A percentile compares a stretch with the other conserved stretches of the same genome.
Evolutionary conservation across 2,113 vertebrate species (phyloP).

Genomic region (Nycticebus coucang): DNA sequence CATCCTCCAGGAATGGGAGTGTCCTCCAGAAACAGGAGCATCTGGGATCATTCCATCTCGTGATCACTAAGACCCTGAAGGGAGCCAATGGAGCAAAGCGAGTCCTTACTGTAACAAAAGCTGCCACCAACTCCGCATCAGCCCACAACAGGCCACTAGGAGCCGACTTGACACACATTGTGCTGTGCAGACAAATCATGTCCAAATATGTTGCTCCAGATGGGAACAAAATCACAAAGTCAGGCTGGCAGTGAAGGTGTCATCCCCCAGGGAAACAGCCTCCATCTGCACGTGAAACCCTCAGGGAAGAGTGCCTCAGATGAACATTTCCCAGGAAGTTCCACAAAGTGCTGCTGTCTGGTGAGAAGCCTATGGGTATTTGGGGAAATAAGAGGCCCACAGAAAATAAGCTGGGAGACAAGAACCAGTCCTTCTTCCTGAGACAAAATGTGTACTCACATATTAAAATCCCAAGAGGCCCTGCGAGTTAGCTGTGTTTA

Average conservation of each 20-base stretch:
- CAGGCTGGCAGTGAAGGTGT: neutral
- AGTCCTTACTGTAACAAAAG: neutral
- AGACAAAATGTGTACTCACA: rapidly evolving
- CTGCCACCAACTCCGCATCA: rapidly evolving
- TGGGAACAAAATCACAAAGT: neutral
- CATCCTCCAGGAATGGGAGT: neutral
- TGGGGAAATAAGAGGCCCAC: rapidly evolving
- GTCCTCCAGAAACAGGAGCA: neutral
- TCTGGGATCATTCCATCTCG: neutral
- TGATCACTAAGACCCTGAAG: neutral
- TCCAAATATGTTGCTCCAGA: rapidly evolving
- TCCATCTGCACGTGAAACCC: neutral
- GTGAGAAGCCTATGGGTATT: neutral
- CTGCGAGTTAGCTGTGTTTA: rapidly evolving
- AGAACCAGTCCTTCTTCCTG: rapidly evolving
- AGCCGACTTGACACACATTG: too few relatives aligned
- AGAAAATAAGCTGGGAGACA: rapidly evolving
- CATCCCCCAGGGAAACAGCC: neutral
- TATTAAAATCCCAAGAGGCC: neutral
- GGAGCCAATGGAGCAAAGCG: too few relatives aligned
- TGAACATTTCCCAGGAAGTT: neutral
- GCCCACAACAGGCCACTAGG: neutral
- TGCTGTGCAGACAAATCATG: neutral
- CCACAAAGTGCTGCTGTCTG: rapidly evolving
- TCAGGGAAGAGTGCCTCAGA: too few relatives aligned